These are phyloP conservation scores for Drosophila leonis DNA, from an alignment of 2,888 invertebrate species.

Conservation along the genomic window DNA sequence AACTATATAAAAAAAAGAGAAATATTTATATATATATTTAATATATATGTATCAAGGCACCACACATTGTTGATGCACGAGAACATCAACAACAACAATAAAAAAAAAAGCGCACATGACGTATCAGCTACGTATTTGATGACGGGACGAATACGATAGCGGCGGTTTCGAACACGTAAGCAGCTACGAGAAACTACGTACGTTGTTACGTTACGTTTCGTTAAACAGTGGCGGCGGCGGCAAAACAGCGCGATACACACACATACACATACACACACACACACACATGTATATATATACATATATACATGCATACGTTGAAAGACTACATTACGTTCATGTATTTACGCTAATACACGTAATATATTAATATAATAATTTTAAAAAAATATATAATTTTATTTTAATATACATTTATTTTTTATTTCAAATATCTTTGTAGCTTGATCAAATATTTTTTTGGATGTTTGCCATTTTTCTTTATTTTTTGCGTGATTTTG, in stretches of 20 bases:
- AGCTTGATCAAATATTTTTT: slow-evolving; percentile 40
- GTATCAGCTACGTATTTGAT: slow-evolving; percentile 36
- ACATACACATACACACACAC: slow-evolving; percentile 24
- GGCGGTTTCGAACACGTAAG: slow-evolving; percentile 33
- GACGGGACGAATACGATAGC: slow-evolving; percentile 21
- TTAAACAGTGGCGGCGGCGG: slow-evolving; percentile 51
- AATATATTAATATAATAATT: slow-evolving; percentile 43
- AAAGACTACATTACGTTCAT: slow-evolving; percentile 50
- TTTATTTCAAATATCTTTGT: slow-evolving; percentile 14
- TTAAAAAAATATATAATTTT: slow-evolving; percentile 6
- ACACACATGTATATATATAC: slow-evolving; percentile 32
- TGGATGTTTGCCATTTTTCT: slow-evolving; percentile 39
- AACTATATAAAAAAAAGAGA: slow-evolving; percentile 47
- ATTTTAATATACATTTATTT: slow-evolving; percentile 13
- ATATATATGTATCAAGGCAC: slow-evolving; percentile 14
- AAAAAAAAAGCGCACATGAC: slow-evolving; percentile 53
- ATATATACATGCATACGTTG: slow-evolving; percentile 28
- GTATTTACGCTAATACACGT: slow-evolving; percentile 46
- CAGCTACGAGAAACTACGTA: slow-evolving; percentile 38
- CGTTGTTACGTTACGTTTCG: slow-evolving; percentile 51
- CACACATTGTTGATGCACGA: slow-evolving; percentile 22
- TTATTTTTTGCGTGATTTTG: slow-evolving; percentile 20
- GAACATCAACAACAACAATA: slow-evolving; percentile 34
- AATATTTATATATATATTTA: slow-evolving; percentile 10
- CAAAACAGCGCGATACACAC: slow-evolving; percentile 54